phyloP scores from a whole-genome alignment of 2,113 vertebrate genomes.

The Myiozetetes cayanensis region DNA sequence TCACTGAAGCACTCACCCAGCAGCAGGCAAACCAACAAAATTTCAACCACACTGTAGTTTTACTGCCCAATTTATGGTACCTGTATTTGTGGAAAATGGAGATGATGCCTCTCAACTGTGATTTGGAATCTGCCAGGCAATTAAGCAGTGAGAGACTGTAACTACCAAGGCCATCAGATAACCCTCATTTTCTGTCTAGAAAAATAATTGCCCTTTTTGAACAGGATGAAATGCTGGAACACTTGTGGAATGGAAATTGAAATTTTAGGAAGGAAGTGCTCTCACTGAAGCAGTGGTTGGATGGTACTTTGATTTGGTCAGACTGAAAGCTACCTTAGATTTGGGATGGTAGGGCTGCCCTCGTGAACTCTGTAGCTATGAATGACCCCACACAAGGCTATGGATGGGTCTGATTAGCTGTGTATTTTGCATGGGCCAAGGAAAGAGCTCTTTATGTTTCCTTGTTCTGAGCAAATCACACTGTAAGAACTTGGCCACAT shows the following conservation, averaged over 20 bases:
- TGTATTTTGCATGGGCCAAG: neutral
- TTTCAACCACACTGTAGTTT: neutral
- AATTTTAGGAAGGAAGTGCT: neutral
- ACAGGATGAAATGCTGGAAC: neutral
- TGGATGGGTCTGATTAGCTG: neutral
- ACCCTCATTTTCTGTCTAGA: slow-evolving; percentile 2
- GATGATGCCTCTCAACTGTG: neutral
- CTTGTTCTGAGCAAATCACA: neutral
- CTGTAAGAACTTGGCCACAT: neutral
- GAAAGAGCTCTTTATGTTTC: neutral
- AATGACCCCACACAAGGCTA: neutral
- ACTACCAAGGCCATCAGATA: neutral
- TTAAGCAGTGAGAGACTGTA: neutral
- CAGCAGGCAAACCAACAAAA: neutral
- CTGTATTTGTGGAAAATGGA: neutral
- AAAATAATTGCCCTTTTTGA: neutral
- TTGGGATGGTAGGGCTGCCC: neutral
- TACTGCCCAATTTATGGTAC: neutral
- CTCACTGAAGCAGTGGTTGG: neutral
- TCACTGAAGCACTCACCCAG: neutral
- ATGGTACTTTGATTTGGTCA: neutral
- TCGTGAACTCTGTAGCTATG: neutral
- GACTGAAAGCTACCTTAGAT: neutral
- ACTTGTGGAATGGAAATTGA: neutral
- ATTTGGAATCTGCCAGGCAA: neutral